Evolutionary conservation across 2,797 vertebrate species (phyloP), one percentile per base, ranked within the genome.

Genomic region (Tapera naevia): DNA sequence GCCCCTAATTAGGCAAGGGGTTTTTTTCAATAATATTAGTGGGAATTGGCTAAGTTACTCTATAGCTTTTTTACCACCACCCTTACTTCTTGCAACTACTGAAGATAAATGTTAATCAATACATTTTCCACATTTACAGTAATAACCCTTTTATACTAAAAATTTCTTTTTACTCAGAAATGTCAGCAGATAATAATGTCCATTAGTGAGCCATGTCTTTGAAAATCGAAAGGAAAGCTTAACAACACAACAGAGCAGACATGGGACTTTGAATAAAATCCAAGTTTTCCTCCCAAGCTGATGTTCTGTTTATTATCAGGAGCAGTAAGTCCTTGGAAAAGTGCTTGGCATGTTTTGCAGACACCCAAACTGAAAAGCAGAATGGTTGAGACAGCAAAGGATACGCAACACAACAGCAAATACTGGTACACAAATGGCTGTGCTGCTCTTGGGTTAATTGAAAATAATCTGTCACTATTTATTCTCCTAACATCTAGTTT

Each of bases 381-480:
- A 89, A 27, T 94, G 54, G 88, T 89, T 96, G 85, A 88, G 85
- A 57, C n/a, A 28, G 60, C 66, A 79, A 58, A 81, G 43, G 56
- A 89, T 0, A 1, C 1, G 5, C 17, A 51, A 79, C 45, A 25
- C 50, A 72, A 48, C 41, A 70, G 21, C 35, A 75, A 91, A 93
- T 84, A 85, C 28, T 21, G 58, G 70, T 79, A 66, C 60, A 35
- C 48, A 89, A 84, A 90, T 95, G 95, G 66, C 37, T 54, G 51
- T 64, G 56, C 32, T 81, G 58, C 54, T 95, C 51, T 78, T 85
- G 82, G n/a, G 75, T 94, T 94, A 92, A 95, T 79, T 88, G 92
- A 74, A 94, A 89, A 94, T 93, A 86, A 75, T 45, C 48, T 91
- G 89, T 88, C 70, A 70, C 76, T 91, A 37, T 94, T 95, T 93